Base-by-base conservation (phyloP, 2,888 invertebrate species). In the Apamea crenata region DNA sequence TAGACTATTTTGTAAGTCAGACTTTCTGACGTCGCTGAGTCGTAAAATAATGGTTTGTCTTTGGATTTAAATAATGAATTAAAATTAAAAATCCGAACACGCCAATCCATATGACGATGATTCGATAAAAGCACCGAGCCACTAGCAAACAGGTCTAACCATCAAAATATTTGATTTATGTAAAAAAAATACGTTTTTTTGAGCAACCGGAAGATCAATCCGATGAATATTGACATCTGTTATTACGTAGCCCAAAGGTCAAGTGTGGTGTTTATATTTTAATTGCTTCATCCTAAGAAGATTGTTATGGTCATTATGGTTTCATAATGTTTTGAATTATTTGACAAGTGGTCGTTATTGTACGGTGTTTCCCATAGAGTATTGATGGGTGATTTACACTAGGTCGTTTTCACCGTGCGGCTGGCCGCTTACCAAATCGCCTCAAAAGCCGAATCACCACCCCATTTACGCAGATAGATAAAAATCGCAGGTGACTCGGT, bases 181-280 rank as follows among this genome's bases (percentile, higher is more conserved):
- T 63, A 8, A 36, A 66, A 78, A 73, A 81, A 25, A 25, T 16
- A 47, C 47, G 14, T 36, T 68, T 68, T 63, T 56, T 21, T 67
- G 16, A 59, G 6, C 29, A 50, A 44, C 78, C 65, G 81, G 56
- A 81, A 83, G 78, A 77, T 65, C 14, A 77, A 63, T 56, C 10
- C 44, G 74, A 69, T 77, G 78, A 86, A 86, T 61, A 79, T 82
- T 86, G 75, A 82, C 75, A 76, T 63, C 78, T n/a, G 78, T 53
- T 83, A 16, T 68, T 65, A 50, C 44, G 66, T 63, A 53, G 73
- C n/a, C 36, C 3, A 86, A 85, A 85, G 83, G 87, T 83, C 77
- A 85, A 74, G 25, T n/a, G 8, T 66, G 76, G 59, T 65, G 47
- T 44, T 74, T 63, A 79, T 72, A 61, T 63, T 85, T 82, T 86